Evolutionary conservation across 2,113 vertebrate genomes (phyloP).

Genomic region (Porphyrio hochstetteri): DNA sequence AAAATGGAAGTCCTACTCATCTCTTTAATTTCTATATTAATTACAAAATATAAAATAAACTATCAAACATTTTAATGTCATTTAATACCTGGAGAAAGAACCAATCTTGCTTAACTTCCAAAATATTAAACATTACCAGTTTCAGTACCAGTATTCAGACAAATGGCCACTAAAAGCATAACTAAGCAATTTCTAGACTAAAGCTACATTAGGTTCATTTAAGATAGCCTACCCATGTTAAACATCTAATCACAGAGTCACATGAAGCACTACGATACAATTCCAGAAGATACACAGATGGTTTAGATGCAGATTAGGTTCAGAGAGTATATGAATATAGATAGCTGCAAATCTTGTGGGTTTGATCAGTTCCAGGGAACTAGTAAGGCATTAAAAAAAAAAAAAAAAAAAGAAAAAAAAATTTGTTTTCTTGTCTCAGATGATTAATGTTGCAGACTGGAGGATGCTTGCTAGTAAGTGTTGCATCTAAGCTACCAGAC

Average conservation of each 20-base stretch:
- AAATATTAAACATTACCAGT: neutral
- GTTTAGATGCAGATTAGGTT: neutral
- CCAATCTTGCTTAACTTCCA: neutral
- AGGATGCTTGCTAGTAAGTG: neutral
- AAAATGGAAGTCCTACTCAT: neutral
- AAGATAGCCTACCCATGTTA: neutral
- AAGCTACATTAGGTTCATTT: neutral
- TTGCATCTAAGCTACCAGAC: neutral
- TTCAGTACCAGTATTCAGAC: neutral
- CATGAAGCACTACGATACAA: neutral
- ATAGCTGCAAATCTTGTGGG: neutral
- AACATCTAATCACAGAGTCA: neutral
- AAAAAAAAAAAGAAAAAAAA: too few species aligned
- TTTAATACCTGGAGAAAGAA: neutral
- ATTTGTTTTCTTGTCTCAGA: neutral
- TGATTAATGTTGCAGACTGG: neutral
- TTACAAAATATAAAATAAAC: neutral
- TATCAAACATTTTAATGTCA: neutral
- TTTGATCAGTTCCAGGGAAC: neutral
- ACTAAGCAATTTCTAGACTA: neutral
- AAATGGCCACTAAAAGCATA: neutral
- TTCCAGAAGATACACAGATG: neutral
- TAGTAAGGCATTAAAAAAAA: neutral
- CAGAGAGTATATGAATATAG: neutral
- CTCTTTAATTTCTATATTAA: neutral